Evolutionary conservation across 2,888 invertebrate species (phyloP).

Genomic region (Euzophera pinguis): DNA sequence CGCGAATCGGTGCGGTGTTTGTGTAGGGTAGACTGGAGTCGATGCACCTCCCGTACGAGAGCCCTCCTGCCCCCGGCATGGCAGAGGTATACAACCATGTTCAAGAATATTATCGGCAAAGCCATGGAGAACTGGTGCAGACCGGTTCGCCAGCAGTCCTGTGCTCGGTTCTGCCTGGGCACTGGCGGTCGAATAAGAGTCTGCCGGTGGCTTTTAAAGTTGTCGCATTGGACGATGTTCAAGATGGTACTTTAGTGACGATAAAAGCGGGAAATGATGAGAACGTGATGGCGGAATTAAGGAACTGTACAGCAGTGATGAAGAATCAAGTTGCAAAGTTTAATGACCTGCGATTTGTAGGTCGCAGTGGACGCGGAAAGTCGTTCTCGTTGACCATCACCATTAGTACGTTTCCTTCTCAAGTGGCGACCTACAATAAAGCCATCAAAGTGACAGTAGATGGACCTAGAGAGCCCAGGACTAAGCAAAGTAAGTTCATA

Average conservation of each 20-base stretch:
- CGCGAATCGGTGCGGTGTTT: conserved; percentile 49
- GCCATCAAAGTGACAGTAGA: conserved; percentile 99
- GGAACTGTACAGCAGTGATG: conserved; percentile 96
- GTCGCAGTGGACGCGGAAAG: conserved; percentile 97
- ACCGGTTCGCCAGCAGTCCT: conserved; percentile 97
- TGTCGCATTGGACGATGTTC: conserved; percentile 94
- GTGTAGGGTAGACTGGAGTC: conserved; percentile 63
- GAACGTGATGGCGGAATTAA: conserved; percentile 96
- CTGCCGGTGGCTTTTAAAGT: conserved; percentile 98
- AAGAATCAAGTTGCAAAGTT: conserved; percentile 99
- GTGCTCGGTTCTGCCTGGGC: conserved; percentile 95
- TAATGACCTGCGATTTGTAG: conserved; percentile 98
- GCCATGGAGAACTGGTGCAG: conserved; percentile 94
- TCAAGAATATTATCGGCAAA: conserved; percentile 90
- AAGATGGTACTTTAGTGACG: conserved; percentile 96
- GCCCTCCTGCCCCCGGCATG: conserved; percentile 80
- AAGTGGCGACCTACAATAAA: conserved; percentile 96
- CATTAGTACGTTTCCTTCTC: conserved; percentile 86
- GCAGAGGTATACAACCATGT: conserved; percentile 87
- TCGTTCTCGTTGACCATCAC: conserved; percentile 96
- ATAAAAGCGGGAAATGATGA: conserved; percentile 99
- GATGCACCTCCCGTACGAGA: conserved; percentile 85
- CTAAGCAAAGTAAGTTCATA: conserved; percentile 96
- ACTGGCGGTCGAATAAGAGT: conserved; percentile 99
- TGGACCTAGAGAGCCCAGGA: conserved; percentile 98